Percentiles rank a stretch among this genome's conserved stretches.
These are phyloP conservation scores for Kryptolebias marmoratus DNA, from an alignment of 2,113 vertebrate species.

Conservation along the genomic window DNA sequence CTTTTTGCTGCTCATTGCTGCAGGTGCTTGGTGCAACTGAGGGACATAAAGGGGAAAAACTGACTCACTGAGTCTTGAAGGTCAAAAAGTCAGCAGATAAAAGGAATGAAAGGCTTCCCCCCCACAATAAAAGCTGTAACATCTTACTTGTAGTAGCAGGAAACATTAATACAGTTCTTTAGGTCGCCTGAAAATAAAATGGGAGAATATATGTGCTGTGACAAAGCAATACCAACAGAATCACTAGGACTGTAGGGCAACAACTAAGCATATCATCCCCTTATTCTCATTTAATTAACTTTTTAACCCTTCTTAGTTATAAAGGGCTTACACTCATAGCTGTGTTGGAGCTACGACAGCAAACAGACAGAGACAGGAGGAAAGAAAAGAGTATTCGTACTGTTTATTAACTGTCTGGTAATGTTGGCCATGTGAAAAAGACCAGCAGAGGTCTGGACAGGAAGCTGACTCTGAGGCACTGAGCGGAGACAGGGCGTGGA, in stretches of 20 bases:
- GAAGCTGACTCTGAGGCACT: background rate
- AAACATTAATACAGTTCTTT: constrained; percentile 53
- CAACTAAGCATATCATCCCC: background rate
- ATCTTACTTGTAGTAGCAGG: constrained; percentile 39
- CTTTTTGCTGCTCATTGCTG: constrained; percentile 7
- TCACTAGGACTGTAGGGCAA: constrained; percentile 13
- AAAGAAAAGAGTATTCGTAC: background rate
- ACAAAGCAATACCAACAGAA: constrained; percentile 4
- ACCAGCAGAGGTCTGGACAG: background rate
- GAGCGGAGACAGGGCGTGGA: background rate
- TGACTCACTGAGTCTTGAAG: background rate
- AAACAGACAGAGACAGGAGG: background rate
- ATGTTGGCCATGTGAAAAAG: background rate
- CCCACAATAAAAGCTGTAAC: constrained; percentile 10
- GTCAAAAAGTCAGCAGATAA: constrained; percentile 9
- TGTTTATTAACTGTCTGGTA: background rate
- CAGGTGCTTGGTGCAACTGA: constrained; percentile 36
- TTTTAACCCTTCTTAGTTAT: background rate
- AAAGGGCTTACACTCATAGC: background rate
- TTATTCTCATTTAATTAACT: background rate
- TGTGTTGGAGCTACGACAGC: background rate
- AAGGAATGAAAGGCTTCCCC: background rate
- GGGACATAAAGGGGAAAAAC: background rate
- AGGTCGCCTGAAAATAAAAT: constrained; percentile 4
- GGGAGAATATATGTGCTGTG: constrained; percentile 8